phyloP scores from a whole-genome alignment of 2,888 invertebrate genomes.

The Watsonalla binaria region DNA sequence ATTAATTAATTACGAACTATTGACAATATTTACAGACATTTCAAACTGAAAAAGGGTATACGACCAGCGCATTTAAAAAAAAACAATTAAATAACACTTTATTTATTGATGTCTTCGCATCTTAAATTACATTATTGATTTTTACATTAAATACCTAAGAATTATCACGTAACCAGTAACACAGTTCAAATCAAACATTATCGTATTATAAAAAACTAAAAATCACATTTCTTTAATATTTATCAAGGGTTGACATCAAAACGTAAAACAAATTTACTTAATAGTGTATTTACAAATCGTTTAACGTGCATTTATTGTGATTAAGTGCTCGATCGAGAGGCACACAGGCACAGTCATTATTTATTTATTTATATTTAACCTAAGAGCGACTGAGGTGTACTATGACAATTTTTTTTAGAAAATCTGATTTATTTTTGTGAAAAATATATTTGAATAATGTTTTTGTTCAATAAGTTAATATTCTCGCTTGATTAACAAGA shows the following conservation, averaged over 20 bases:
- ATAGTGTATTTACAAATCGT: conserved; percentile 24
- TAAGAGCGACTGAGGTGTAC: conserved; percentile 5
- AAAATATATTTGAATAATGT: background rate
- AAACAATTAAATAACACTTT: conserved; percentile 8
- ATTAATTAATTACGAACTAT: conserved; percentile 22
- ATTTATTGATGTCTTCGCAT: background rate
- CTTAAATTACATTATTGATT: background rate
- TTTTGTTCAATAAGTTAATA: background rate
- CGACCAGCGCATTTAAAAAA: conserved; percentile 51
- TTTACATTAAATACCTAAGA: too few species aligned
- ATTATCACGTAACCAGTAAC: too few species aligned
- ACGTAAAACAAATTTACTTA: background rate
- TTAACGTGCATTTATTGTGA: conserved; percentile 51
- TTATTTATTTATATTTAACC: conserved; percentile 29
- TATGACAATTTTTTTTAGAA: background rate
- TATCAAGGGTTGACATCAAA: too few species aligned
- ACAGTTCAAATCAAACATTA: too few species aligned
- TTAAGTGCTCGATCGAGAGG: conserved; percentile 65
- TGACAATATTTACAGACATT: conserved; percentile 44
- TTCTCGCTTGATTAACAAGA: background rate
- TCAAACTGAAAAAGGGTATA: conserved; percentile 23
- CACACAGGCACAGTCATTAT: conserved; percentile 70
- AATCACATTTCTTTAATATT: too few species aligned
- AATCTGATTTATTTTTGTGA: background rate
- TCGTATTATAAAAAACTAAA: too few species aligned